Evolutionary conservation across 2,113 vertebrate species (phyloP).

Genomic region (Tauraco erythrolophus): DNA sequence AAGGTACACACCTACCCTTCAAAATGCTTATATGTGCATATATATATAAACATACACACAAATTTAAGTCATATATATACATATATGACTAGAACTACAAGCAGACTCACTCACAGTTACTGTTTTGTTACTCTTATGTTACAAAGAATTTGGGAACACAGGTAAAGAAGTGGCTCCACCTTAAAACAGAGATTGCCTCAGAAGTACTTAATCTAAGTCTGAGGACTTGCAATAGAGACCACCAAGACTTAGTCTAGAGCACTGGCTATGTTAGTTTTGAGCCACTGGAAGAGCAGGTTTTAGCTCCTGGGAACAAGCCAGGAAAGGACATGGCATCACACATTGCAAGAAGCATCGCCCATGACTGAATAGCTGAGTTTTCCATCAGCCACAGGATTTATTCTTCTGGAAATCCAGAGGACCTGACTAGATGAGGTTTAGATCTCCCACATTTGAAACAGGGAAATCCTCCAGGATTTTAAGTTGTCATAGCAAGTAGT

Average conservation of each 20-base stretch:
- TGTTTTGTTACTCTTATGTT: not conserved
- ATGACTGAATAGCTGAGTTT: not conserved
- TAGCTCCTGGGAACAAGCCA: not conserved
- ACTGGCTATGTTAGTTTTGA: not conserved
- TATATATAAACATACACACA: accelerated
- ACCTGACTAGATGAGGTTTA: not conserved
- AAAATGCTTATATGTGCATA: not conserved
- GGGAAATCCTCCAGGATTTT: not conserved
- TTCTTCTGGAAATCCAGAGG: not conserved
- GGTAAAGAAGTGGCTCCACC: not conserved
- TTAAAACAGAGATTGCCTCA: not conserved
- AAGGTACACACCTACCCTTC: not conserved
- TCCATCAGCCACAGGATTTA: not conserved
- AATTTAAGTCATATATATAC: not conserved
- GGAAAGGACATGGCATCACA: not conserved
- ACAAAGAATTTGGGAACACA: not conserved
- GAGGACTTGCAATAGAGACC: not conserved
- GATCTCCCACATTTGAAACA: not conserved
- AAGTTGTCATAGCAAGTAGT: not conserved
- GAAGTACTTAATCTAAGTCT: not conserved
- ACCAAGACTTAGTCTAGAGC: not conserved
- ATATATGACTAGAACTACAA: not conserved
- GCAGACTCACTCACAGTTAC: not conserved
- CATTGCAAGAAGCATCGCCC: not conserved
- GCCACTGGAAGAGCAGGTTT: not conserved